Percentiles rank a stretch among this genome's conserved stretches.
These are phyloP conservation scores for Chitala chitala DNA, from an alignment of 2,113 vertebrate genomes.

Conservation along the genomic window DNA sequence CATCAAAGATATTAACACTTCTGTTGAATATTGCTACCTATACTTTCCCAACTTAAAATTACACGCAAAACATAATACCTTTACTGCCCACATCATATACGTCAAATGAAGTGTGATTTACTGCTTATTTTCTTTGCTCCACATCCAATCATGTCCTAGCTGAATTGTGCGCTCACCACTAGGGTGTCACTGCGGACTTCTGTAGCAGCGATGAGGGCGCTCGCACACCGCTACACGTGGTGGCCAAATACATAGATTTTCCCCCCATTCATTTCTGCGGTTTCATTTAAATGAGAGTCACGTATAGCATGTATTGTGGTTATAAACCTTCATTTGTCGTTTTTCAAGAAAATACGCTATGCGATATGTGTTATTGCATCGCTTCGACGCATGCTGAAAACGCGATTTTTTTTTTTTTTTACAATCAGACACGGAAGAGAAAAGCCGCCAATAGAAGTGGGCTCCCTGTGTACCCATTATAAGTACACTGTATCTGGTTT, in stretches of 20 bases:
- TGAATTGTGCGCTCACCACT: neutral
- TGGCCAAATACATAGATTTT: neutral
- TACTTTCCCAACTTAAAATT: neutral
- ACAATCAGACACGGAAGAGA: neutral
- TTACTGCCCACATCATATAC: too few relatives aligned
- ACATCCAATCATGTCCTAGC: neutral
- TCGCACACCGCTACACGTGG: conserved; percentile 24
- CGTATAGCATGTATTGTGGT: neutral
- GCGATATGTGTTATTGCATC: neutral
- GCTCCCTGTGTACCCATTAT: neutral
- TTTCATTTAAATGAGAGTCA: conserved; percentile 1
- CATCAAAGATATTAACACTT: neutral
- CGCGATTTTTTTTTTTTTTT: conserved; percentile 3
- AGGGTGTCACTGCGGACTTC: conserved; percentile 15
- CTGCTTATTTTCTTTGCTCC: neutral
- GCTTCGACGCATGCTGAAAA: neutral
- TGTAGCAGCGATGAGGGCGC: conserved; percentile 30
- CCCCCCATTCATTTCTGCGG: neutral
- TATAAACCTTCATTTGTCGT: conserved; percentile 1
- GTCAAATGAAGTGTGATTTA: too few relatives aligned
- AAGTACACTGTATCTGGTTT: neutral
- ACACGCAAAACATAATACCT: neutral
- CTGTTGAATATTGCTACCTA: neutral
- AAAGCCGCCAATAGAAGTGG: neutral
- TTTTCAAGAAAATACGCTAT: conserved; percentile 10